phyloP scores from a whole-genome alignment of 2,888 invertebrate species.

The Diogma glabrata region DNA sequence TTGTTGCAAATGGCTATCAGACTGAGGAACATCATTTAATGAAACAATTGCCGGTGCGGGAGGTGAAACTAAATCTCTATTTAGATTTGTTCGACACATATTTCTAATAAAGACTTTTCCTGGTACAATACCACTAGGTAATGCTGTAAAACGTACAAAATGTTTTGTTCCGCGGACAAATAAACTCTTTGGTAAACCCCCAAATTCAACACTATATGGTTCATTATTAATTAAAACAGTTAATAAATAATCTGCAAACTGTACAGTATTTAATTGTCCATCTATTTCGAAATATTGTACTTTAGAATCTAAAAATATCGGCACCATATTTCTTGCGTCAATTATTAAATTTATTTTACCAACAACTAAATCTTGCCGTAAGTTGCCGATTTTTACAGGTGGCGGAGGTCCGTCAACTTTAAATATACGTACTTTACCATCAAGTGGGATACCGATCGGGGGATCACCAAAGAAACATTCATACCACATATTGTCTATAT shows the following conservation, averaged over 20 bases:
- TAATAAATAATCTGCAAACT: constrained; percentile 66
- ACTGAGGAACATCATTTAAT: constrained; percentile 5
- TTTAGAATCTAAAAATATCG: constrained; percentile 73
- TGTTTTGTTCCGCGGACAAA: constrained; percentile 62
- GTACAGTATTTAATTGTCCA: constrained; percentile 58
- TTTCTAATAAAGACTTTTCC: constrained; percentile 57
- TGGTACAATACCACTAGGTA: constrained; percentile 61
- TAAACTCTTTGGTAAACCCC: constrained; percentile 71
- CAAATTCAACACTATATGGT: constrained; percentile 68
- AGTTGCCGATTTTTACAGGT: constrained; percentile 80
- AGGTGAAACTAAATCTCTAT: constrained; percentile 11
- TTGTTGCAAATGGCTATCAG: neutral
- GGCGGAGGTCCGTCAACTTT: constrained; percentile 86
- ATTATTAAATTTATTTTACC: constrained; percentile 77
- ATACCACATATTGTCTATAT: constrained; percentile 77
- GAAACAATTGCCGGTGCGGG: constrained; percentile 8
- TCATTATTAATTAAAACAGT: constrained; percentile 70
- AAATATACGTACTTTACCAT: constrained; percentile 62
- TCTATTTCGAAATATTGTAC: constrained; percentile 67
- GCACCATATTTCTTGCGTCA: constrained; percentile 65
- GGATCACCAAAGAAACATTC: constrained; percentile 90
- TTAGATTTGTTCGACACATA: constrained; percentile 50
- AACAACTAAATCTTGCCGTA: constrained; percentile 68
- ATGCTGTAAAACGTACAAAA: constrained; percentile 66
- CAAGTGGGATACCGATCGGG: constrained; percentile 67